Conservation (phyloP, 2,113 vertebrate species). For the Pseudopodoces humilis region DNA sequence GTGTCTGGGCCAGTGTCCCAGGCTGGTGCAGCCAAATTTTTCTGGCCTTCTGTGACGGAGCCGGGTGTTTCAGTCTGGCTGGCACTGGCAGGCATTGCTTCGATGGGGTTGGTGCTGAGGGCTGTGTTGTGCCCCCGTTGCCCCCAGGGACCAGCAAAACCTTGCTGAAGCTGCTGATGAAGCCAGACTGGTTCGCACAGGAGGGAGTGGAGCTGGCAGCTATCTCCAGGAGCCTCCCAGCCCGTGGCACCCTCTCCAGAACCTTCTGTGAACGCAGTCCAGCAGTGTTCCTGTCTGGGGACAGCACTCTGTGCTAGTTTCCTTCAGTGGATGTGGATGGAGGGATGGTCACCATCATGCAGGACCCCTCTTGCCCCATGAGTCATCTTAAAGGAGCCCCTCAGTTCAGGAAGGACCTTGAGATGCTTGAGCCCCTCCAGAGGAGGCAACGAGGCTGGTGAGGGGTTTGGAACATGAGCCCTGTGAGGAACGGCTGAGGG, state of each 20-base stretch:
- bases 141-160: not conserved
- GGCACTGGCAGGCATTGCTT: not conserved
- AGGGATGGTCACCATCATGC: not conserved
- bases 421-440: accelerated
- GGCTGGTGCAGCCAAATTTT: not conserved
- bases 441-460: not conserved
- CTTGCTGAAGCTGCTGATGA: not conserved
- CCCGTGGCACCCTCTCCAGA: not conserved
- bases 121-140: not conserved
- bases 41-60: not conserved
- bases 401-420: not conserved
- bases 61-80: not conserved
- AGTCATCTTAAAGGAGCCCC: accelerated
- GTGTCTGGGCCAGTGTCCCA: slow-evolving; percentile 26
- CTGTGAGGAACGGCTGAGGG: not conserved
- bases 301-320: not conserved
- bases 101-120: not conserved
- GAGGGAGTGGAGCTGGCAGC: not conserved
- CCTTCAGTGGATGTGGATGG: not conserved
- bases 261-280: not conserved
- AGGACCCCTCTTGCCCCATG: accelerated
- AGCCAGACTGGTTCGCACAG: not conserved
- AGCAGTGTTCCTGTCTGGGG: not conserved
- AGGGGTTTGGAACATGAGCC: not conserved
- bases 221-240: not conserved